Conservation (phyloP, 2,888 invertebrate genomes). For the Napeogenes inachia region DNA sequence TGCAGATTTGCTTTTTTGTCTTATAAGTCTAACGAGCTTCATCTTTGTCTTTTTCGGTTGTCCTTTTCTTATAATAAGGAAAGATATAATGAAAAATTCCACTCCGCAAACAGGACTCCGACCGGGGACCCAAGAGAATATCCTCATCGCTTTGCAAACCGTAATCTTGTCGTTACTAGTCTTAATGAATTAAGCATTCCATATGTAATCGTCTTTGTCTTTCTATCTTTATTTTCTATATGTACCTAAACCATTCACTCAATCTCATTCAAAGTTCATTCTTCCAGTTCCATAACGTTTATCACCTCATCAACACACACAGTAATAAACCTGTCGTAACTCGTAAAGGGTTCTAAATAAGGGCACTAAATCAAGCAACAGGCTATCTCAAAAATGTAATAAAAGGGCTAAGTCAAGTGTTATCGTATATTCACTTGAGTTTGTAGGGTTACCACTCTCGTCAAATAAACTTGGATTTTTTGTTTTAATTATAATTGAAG, state of each 20-base stretch:
- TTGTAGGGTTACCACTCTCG: background rate
- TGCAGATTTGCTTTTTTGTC: too few species aligned
- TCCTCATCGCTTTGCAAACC: too few species aligned
- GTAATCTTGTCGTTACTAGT: too few species aligned
- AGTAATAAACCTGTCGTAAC: conserved; percentile 8
- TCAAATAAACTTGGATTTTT: too few species aligned
- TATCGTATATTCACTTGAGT: background rate
- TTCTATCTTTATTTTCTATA: background rate
- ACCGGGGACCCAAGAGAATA: too few species aligned
- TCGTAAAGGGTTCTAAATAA: conserved; percentile 6
- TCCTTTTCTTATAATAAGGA: too few species aligned
- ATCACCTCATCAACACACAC: conserved; percentile 1
- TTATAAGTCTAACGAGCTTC: too few species aligned
- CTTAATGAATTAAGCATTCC: too few species aligned
- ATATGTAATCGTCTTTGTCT: background rate
- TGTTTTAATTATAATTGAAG: too few species aligned
- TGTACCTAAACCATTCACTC: background rate
- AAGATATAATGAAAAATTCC: too few species aligned
- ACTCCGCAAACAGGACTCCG: too few species aligned
- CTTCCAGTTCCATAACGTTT: background rate
- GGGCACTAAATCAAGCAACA: conserved; percentile 15
- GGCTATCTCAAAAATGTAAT: conserved; percentile 6
- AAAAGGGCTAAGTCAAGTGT: conserved; percentile 4
- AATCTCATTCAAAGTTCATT: background rate
- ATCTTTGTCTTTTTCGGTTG: too few species aligned